Evolutionary conservation across 1,140 invertebrate genomes (phyloP), one percentile per base, ranked within the genome.

Genomic region (Atta colombica): DNA sequence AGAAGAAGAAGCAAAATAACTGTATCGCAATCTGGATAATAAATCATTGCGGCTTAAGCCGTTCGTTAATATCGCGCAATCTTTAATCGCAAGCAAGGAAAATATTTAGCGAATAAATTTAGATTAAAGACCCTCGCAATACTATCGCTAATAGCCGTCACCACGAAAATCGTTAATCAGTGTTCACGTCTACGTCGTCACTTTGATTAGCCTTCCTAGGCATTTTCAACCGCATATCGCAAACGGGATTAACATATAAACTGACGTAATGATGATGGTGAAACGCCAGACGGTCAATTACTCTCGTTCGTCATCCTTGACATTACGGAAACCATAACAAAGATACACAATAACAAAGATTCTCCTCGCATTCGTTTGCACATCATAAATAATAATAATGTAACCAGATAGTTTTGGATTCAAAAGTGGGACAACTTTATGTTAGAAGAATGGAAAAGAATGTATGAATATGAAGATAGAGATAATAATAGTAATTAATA

Each of bases 51-150:
- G 45, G 61, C 18, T 61, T 60, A 60, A 82, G 80, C 58, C 80
- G 68, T 74, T 74, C 80, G 69, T 75, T 58, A 63, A 14, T 75
- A 75, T 84, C 80, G 55, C 55, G 68, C 53, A 66, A 82, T 82
- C 80, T 82, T 82, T 72, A 60, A 60, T 74, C 53, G 80, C 21
- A 68, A 35, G 53, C 51, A 69, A 60, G 80, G 53, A 49, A 75
- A 84, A 75, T 74, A 71, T 84, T 84, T 75, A 84, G 55, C n/a
- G 69, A 74, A 61, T 74, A 74, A 84, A 84, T 74, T 74, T 75
- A 75, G 80, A 84, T 84, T 61, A 61, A 84, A 84, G 69, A 61
- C 25, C 72, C 14, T 28, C n/a, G 39, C 60, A 74, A 74, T 74
- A 31, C 53, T 49, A 74, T 60, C 80, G 55, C 39, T 75, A 74